Conservation (phyloP, 2,113 vertebrate species). For the Quiscalus mexicanus region DNA sequence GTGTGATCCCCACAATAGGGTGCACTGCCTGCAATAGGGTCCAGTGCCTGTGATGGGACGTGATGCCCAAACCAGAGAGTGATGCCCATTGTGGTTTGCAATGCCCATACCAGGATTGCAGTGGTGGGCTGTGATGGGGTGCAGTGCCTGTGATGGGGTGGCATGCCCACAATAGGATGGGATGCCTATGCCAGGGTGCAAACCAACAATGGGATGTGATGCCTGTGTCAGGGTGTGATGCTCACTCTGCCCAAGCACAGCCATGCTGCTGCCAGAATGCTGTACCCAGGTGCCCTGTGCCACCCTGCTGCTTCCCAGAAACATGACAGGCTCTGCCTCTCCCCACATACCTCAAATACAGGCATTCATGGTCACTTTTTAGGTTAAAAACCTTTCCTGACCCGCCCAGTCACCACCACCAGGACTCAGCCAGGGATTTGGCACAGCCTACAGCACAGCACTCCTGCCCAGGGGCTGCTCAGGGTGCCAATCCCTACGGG, state of each 20-base stretch:
- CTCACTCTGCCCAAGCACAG: neutral
- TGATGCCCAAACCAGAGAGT: accelerated
- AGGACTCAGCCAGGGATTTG: neutral
- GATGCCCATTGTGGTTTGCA: neutral
- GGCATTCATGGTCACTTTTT: neutral
- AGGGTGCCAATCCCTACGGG: accelerated
- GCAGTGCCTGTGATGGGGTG: neutral
- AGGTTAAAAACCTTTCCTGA: neutral
- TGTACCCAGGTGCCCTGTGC: neutral
- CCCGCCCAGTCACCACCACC: neutral
- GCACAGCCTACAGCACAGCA: neutral
- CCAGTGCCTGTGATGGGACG: accelerated
- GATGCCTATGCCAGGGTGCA: neutral
- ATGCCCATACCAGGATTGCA: neutral
- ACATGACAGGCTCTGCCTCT: neutral
- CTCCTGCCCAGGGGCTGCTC: neutral
- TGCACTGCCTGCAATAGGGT: neutral
- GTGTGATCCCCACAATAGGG: accelerated
- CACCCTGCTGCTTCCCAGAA: neutral
- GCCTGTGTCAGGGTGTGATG: neutral
- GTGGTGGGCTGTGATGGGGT: neutral
- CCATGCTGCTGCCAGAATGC: accelerated
- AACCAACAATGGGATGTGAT: neutral
- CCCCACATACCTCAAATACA: accelerated
- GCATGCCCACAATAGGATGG: accelerated